A percentile compares a stretch with the other conserved stretches of the same genome.
These are phyloP conservation scores for Poeciliopsis retropinna DNA, from an alignment of 2,113 vertebrate genomes.

Conservation along the genomic window DNA sequence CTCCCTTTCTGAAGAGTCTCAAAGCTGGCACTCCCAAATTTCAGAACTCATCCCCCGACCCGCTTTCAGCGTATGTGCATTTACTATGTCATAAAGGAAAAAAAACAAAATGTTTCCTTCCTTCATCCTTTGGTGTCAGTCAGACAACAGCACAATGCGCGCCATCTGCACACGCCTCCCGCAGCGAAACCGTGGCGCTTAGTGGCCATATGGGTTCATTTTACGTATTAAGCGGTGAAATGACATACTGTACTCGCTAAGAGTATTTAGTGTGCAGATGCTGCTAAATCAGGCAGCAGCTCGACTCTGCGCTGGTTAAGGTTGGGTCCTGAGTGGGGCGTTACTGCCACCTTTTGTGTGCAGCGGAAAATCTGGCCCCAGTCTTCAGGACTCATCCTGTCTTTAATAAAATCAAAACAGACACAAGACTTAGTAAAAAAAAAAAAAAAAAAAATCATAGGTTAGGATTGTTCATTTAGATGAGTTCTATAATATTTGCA, in stretches of 20 bases:
- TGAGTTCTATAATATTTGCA: constrained; percentile 37
- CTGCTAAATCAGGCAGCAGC: constrained; percentile 9
- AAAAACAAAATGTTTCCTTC: background rate
- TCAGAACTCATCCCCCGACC: background rate
- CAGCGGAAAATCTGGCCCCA: constrained; percentile 12
- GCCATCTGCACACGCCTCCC: background rate
- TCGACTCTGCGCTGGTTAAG: background rate
- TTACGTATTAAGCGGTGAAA: constrained; percentile 16
- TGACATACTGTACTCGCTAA: constrained; percentile 15
- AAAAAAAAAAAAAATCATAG: background rate
- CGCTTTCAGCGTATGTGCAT: background rate
- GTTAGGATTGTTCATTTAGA: constrained; percentile 16
- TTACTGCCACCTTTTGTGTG: constrained; percentile 68
- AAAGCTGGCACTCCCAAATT: background rate
- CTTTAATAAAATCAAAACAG: constrained; percentile 26
- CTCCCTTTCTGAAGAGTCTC: background rate
- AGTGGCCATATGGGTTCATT: background rate
- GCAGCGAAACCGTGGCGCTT: background rate
- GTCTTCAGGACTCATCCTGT: background rate
- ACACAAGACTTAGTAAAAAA: constrained; percentile 11
- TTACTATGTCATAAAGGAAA: background rate
- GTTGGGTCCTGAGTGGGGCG: constrained; percentile 19
- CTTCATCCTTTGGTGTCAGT: background rate
- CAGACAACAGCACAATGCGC: background rate
- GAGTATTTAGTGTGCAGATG: constrained; percentile 22